Conservation (phyloP, 2,888 invertebrate genomes). For the Magallana nippona region DNA sequence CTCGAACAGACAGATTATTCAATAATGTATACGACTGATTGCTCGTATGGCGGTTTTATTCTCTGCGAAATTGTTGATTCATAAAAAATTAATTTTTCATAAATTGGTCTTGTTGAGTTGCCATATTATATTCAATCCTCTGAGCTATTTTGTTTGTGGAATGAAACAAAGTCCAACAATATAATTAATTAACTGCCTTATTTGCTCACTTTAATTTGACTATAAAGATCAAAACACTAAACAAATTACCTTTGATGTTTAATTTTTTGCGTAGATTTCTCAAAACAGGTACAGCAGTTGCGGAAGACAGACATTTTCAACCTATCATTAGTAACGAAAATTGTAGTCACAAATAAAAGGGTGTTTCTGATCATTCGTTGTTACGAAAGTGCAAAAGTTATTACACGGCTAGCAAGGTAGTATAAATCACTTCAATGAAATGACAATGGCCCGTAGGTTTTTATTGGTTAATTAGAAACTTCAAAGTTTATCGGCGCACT, state of each 20-base stretch:
- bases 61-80: background rate
- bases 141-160: no score
- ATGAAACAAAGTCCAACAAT: no score
- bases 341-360: background rate
- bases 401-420: background rate
- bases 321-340: no score
- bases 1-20: conserved; percentile 31
- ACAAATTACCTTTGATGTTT: no score
- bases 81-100: background rate
- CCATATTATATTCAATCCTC: background rate
- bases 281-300: no score
- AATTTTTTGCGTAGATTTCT: no score
- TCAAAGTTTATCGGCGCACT: background rate
- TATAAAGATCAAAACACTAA: no score
- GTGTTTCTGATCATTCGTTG: background rate
- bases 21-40: conserved; percentile 47
- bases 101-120: background rate
- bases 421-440: background rate
- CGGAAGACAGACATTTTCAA: no score
- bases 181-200: no score
- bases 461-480: background rate
- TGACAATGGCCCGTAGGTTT: conserved; percentile 6
- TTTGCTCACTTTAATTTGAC: no score
- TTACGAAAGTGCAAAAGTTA: no score
- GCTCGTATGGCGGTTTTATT: background rate